Evolutionary conservation across 2,888 invertebrate species (phyloP).

Genomic region (Prosapia bicincta): DNA sequence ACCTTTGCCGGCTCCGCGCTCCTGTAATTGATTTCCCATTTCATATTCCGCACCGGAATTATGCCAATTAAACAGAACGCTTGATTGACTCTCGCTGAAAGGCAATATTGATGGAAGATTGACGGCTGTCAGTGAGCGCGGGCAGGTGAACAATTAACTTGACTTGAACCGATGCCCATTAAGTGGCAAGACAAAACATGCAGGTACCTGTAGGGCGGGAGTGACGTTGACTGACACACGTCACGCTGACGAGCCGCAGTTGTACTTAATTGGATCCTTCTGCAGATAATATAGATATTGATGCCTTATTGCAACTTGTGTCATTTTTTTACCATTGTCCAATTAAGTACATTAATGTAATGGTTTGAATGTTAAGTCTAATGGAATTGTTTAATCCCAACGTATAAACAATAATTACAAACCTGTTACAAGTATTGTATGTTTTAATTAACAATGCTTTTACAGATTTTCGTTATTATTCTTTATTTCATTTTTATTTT

Average conservation of each 20-base stretch:
- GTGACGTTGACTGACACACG: background rate
- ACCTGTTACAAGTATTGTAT: no score
- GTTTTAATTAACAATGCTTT: no score
- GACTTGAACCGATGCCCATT: background rate
- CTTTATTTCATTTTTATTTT: no score
- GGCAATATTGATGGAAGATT: background rate
- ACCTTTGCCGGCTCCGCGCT: background rate
- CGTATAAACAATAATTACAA: no score
- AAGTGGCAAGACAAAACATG: constrained; percentile 2
- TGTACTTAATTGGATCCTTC: background rate
- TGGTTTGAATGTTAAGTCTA: no score
- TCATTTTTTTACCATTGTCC: background rate
- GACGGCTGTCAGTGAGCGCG: background rate
- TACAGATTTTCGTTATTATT: no score
- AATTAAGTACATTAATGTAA: no score
- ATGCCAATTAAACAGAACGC: background rate
- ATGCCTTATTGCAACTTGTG: background rate
- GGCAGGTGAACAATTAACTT: constrained; percentile 2
- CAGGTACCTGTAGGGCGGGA: background rate
- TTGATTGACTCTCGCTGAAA: background rate
- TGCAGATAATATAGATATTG: background rate
- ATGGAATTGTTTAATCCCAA: no score
- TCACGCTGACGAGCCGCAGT: background rate
- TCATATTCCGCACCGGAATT: background rate
- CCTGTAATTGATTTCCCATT: background rate